Evolutionary conservation across 1,140 invertebrate species (phyloP).

Genomic region (Helicoverpa zea): DNA sequence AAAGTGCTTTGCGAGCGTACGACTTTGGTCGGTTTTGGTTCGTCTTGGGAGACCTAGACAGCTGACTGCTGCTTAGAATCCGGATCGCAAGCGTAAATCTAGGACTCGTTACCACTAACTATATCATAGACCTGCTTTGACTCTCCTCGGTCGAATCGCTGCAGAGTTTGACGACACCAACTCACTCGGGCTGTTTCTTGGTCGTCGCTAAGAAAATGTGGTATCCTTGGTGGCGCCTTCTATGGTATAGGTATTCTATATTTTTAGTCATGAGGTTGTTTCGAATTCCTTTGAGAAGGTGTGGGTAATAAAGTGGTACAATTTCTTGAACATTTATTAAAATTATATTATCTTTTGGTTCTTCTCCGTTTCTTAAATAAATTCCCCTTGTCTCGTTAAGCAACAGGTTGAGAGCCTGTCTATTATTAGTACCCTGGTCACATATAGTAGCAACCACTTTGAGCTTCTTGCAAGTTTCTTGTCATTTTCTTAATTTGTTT

Average conservation of each 20-base stretch:
- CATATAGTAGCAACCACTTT: slow-evolving; percentile 13
- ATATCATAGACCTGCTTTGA: too few relatives aligned
- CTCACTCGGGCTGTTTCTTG: too few relatives aligned
- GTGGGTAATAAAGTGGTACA: slow-evolving; percentile 51
- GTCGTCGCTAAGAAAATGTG: too few relatives aligned
- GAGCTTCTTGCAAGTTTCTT: slow-evolving; percentile 6
- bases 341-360: slow-evolving; percentile 36
- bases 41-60: too few relatives aligned
- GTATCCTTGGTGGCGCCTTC: background rate
- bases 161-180: too few relatives aligned
- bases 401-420: slow-evolving; percentile 7
- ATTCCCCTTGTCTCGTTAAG: background rate
- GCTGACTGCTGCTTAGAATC: too few relatives aligned
- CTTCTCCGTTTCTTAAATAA: slow-evolving; percentile 35
- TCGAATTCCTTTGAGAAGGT: slow-evolving; percentile 53
- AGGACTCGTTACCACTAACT: too few relatives aligned
- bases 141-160: too few relatives aligned
- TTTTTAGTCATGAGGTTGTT: slow-evolving; percentile 58
- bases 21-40: too few relatives aligned
- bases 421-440: slow-evolving; percentile 18
- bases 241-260: slow-evolving; percentile 33
- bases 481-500: slow-evolving; percentile 19
- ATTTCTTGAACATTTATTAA: slow-evolving; percentile 46
- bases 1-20: too few relatives aligned
- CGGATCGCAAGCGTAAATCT: too few relatives aligned